Base-by-base conservation (phyloP, 1,140 invertebrate genomes). In the Ostrea denselamellosa region DNA sequence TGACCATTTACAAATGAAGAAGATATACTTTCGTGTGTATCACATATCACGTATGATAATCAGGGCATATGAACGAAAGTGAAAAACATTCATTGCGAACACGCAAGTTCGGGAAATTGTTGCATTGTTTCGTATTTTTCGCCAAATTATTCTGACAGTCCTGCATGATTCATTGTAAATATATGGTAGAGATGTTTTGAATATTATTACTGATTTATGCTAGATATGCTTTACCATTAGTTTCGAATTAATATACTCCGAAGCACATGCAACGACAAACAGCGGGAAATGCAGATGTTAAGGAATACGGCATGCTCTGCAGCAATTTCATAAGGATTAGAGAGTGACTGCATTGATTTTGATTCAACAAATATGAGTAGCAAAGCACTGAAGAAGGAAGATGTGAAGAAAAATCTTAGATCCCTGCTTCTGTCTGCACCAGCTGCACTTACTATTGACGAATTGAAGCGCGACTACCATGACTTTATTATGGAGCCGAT, bases 401-500 rank as follows among this genome's bases (percentile, higher is more conserved):
- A 91, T 19, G 84, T 89, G 0, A 92, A 92, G 68, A 93, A 93
- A 85, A 81, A 91, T 54, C 87, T 94, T 10, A 90, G 93, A 34
- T 89, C 92, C 1, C n/a, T 94, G 51, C 85, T 94, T 5, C 85
- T 93, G 0, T 92, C 92, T 0, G 89, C 91, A 22, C 92, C 91
- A 51, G 90, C 89, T n/a, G 92, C 92, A 17, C 83, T 93, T 25
- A 92, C 91, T 12, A 82, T 91, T 0, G 51, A 87, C 7, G 92
- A 94, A 88, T 28, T 94, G 2, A 83, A 89, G 53, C 87, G 83
- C 65, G 93, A 94, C 87, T 93, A 91, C 84, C 58, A 89, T 77
- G 82, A 90, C 22, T 92, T 92, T 85, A 90, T 92, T 52, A 92
- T 92, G 22, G 83, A 56, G 10, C 87, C 86, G 0, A 68, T 94